phyloP scores from a whole-genome alignment of 35 echinoderm and acorn worm genomes.

The Apostichopus japonicus region DNA sequence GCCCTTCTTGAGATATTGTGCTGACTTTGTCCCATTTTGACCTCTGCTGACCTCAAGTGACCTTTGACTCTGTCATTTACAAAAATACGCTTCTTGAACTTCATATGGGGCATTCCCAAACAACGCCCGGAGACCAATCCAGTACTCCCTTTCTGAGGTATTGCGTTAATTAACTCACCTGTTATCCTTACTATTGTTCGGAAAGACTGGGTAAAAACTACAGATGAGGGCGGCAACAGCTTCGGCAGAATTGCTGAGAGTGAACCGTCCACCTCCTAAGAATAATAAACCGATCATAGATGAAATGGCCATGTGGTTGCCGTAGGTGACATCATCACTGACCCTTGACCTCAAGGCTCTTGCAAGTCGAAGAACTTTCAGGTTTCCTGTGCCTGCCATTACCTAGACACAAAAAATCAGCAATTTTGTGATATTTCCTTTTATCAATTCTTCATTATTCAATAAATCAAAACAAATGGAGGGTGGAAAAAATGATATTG shows the following conservation, averaged over 20 bases:
- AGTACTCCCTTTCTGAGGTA: too few species aligned
- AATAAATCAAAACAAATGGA: too few species aligned
- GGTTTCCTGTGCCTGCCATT: conserved; percentile 94
- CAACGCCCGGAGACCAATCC: too few species aligned
- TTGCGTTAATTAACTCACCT: conserved; percentile 50
- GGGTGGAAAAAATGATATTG: too few species aligned
- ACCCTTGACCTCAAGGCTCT: conserved; percentile 64
- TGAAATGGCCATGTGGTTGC: conserved; percentile 91
- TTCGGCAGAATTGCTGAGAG: conserved; percentile 73
- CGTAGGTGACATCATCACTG: conserved; percentile 73
- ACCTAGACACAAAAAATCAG: conserved; percentile 54
- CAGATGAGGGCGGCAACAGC: conserved; percentile 84
- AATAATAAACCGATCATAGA: conserved; percentile 94
- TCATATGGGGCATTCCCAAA: too few species aligned
- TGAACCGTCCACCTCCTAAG: conserved; percentile 90
- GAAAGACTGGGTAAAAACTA: conserved; percentile 90
- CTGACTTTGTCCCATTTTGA: too few species aligned
- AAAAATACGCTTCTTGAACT: too few species aligned
- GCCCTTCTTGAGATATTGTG: too few species aligned
- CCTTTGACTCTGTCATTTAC: too few species aligned
- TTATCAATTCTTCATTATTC: too few species aligned
- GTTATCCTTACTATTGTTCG: conserved; percentile 94
- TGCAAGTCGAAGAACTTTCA: conserved; percentile 72
- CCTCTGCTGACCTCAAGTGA: too few species aligned
- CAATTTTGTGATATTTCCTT: too few species aligned